Percentiles rank a stretch among this genome's conserved stretches.
Evolutionary conservation across 2,113 vertebrate genomes (phyloP).

Genomic region (Antechinus flavipes): DNA sequence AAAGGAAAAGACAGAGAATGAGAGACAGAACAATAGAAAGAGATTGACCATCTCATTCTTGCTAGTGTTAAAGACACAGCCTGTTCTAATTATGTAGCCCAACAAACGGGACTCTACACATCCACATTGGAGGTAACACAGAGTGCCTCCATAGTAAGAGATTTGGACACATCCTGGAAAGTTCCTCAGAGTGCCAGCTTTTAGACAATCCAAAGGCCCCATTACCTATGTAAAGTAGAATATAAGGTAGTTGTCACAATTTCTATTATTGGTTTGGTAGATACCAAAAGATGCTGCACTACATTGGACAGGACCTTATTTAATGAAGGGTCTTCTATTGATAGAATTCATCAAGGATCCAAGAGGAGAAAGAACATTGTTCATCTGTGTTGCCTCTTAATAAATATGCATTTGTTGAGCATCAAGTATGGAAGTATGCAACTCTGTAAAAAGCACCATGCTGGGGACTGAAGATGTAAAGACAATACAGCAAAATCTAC

Average conservation of each 20-base stretch:
- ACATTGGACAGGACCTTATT: background rate
- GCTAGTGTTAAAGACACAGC: too few species aligned
- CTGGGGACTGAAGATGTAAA: background rate
- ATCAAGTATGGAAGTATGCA: background rate
- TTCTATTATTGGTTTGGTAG: background rate
- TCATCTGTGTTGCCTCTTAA: background rate
- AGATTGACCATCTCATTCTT: background rate
- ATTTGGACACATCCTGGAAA: background rate
- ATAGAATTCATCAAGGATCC: background rate
- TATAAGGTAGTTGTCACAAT: background rate
- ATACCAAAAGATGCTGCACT: background rate
- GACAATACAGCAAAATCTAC: background rate
- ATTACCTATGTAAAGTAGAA: background rate
- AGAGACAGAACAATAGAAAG: background rate
- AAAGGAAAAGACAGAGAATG: too few species aligned
- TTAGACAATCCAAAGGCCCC: background rate
- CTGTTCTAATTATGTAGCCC: too few species aligned
- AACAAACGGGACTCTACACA: background rate
- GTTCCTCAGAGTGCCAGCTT: background rate
- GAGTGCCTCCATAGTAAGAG: background rate
- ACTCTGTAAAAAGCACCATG: background rate
- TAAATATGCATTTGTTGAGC: background rate
- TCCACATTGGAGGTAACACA: background rate
- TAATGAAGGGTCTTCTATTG: background rate
- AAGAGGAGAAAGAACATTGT: background rate